Evolutionary conservation across 1,140 invertebrate genomes (phyloP).

Genomic region (Vanessa atalanta): DNA sequence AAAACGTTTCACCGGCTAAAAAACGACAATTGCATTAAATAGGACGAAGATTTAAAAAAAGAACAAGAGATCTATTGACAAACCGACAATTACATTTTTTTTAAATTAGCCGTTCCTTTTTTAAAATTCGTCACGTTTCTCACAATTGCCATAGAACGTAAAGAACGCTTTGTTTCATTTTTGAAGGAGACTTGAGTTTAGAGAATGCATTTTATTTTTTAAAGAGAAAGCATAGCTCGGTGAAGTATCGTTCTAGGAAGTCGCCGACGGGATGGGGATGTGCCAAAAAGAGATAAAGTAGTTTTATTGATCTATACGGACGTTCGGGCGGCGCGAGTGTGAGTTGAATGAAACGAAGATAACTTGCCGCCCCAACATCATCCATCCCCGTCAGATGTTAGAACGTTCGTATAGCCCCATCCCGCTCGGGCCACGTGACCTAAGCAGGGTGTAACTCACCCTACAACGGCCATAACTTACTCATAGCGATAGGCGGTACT

Average conservation of each 20-base stretch:
- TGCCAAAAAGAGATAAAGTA: constrained; percentile 83
- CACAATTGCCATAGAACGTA: background rate
- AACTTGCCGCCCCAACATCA: constrained; percentile 75
- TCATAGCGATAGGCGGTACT: constrained; percentile 81
- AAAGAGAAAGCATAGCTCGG: constrained; percentile 61
- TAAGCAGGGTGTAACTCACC: constrained; percentile 81
- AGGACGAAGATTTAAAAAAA: constrained; percentile 30
- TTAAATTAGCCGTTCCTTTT: constrained; percentile 46
- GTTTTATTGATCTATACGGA: constrained; percentile 82
- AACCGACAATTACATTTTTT: constrained; percentile 9
- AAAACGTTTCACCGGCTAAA: constrained; percentile 59
- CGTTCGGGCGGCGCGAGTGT: constrained; percentile 77
- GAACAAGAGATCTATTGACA: constrained; percentile 18
- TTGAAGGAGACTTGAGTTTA: constrained; percentile 41
- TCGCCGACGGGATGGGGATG: constrained; percentile 77
- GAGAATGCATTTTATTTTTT: constrained; percentile 53
- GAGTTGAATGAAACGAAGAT: constrained; percentile 81
- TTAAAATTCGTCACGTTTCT: constrained; percentile 40
- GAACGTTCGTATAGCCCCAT: constrained; percentile 53
- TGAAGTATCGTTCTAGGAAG: constrained; percentile 73
- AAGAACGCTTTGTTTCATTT: constrained; percentile 11
- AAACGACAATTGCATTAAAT: constrained; percentile 65
- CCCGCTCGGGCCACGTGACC: constrained; percentile 75
- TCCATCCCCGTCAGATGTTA: constrained; percentile 53
- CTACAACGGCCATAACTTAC: constrained; percentile 81